Percentiles rank a stretch among this genome's conserved stretches.
Evolutionary conservation across 1,140 invertebrate genomes (phyloP).

Genomic region (Bombyx mandarina): DNA sequence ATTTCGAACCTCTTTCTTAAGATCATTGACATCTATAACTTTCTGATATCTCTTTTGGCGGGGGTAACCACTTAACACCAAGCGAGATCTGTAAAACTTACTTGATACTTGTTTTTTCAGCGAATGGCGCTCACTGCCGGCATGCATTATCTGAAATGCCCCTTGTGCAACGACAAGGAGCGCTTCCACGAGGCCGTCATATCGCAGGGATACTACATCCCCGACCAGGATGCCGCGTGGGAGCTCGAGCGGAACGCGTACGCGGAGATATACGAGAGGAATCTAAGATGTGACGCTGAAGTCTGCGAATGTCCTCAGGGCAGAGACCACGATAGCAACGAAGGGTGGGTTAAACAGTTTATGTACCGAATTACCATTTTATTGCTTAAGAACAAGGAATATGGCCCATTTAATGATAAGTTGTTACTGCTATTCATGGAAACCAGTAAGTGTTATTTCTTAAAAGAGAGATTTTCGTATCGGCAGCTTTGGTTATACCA

Average conservation of each 20-base stretch:
- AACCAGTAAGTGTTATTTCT: too few relatives aligned
- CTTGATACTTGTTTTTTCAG: constrained; percentile 8
- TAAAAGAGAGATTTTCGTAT: too few relatives aligned
- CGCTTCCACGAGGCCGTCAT: constrained; percentile 72
- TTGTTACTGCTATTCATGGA: too few relatives aligned
- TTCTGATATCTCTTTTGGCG: too few relatives aligned
- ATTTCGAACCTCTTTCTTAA: neutral
- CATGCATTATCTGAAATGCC: constrained; percentile 79
- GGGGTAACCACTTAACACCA: too few relatives aligned
- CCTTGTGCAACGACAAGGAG: constrained; percentile 76
- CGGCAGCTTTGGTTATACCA: too few relatives aligned
- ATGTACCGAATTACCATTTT: neutral
- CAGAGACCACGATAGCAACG: constrained; percentile 26
- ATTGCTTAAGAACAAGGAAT: too few relatives aligned
- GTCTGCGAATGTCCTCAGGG: constrained; percentile 41
- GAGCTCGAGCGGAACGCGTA: constrained; percentile 77
- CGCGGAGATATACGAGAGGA: constrained; percentile 57
- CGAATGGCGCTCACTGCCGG: constrained; percentile 38
- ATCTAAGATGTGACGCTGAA: constrained; percentile 25
- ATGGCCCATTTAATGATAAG: too few relatives aligned
- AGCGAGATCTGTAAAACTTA: too few relatives aligned
- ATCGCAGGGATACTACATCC: constrained; percentile 75
- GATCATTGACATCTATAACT: constrained; percentile 9
- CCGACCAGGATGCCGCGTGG: constrained; percentile 79
- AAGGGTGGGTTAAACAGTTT: constrained; percentile 19